Percentiles rank a stretch among this genome's conserved stretches.
These are phyloP conservation scores for Chiroxiphia lanceolata DNA, from an alignment of 2,797 vertebrate genomes.

Conservation along the genomic window DNA sequence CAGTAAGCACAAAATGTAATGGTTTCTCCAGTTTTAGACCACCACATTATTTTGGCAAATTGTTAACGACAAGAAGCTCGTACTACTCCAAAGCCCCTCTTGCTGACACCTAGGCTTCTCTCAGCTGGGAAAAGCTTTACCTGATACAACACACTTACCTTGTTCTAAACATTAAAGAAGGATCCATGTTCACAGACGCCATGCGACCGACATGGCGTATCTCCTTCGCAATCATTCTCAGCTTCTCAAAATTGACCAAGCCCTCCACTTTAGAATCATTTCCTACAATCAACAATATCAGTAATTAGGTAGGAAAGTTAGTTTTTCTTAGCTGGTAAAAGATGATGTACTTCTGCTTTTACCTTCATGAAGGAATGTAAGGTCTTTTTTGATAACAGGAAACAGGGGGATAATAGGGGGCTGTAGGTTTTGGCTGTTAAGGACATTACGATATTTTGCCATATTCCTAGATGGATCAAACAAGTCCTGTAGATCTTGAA, in stretches of 20 bases:
- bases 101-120: not conserved
- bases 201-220: constrained; percentile 97
- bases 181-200: constrained; percentile 99
- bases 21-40: not conserved
- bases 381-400: constrained; percentile 99
- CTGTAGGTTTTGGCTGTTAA: constrained; percentile 98
- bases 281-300: constrained; percentile 73
- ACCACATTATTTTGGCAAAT: not conserved
- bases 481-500: constrained; percentile 97
- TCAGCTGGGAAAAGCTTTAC: not conserved
- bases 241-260: constrained; percentile 97
- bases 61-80: not conserved
- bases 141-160: constrained; percentile 75
- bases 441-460: constrained; percentile 98
- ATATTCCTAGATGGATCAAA: constrained; percentile 99
- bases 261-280: constrained; percentile 99
- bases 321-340: not conserved
- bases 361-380: constrained; percentile 99
- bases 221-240: constrained; percentile 99
- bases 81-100: not conserved
- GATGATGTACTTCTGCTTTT: not conserved
- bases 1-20: not conserved
- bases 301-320: not conserved
- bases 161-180: constrained; percentile 96
- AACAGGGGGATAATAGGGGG: constrained; percentile 98